Evolutionary conservation across 2,797 vertebrate genomes (phyloP).

Genomic region (Corythornis leucogaster): DNA sequence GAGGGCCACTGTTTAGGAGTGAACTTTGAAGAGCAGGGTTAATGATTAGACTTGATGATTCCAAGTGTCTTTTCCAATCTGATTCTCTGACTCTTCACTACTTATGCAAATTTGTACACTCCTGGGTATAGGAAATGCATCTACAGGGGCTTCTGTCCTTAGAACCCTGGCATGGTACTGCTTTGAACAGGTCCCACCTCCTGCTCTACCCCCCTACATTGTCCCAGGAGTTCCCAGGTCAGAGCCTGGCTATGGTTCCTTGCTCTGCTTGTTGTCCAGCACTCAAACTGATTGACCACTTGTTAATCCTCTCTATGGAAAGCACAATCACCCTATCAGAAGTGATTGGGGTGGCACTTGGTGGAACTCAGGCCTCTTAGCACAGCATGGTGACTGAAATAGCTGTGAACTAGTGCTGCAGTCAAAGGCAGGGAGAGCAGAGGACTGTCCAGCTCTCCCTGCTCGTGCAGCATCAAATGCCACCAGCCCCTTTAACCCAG

Average conservation of each 20-base stretch:
- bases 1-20: too few relatives aligned
- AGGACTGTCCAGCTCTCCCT: rapidly evolving
- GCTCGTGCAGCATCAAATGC: neutral
- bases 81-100: too few relatives aligned
- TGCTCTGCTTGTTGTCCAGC: neutral
- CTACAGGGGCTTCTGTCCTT: neutral
- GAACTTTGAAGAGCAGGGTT: too few relatives aligned
- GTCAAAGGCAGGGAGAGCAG: neutral
- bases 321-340: rapidly evolving
- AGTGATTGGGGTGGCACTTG: rapidly evolving
- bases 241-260: too few relatives aligned
- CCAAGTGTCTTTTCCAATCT: too few relatives aligned
- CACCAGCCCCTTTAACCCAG: neutral
- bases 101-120: rapidly evolving
- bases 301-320: neutral
- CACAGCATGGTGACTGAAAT: neutral
- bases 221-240: rapidly evolving
- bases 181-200: neutral
- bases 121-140: neutral
- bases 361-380: neutral
- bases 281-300: rapidly evolving
- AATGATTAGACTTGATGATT: too few relatives aligned
- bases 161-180: neutral
- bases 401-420: neutral
- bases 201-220: neutral